Base-by-base conservation (phyloP, 2,113 vertebrate genomes). In the Diglossa brunneiventris region DNA sequence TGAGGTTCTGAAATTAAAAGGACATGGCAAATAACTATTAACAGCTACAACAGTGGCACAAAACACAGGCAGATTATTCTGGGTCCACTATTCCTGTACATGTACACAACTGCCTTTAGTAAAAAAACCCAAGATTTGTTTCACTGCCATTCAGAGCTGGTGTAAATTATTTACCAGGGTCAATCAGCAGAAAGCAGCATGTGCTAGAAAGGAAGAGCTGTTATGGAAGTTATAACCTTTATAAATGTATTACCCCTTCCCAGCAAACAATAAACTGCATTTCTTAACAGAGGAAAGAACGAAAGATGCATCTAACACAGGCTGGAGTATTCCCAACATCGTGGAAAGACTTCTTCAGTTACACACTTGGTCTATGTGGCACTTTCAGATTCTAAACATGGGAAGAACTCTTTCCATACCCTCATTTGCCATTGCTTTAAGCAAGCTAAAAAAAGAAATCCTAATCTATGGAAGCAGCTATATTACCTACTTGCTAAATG, bases 1-100 rank as follows among this genome's bases (percentile, higher is more conserved):
- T 23, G 39, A 90, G 55, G 76, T 92, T 97, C 98, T 98, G 97
- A 93, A 98, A 98, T 92, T 39, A 94, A 83, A 97, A 93, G 82
- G 73, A 94, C 49, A 77, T 15, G 52, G 64, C 49, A 95, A 92
- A 91, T 47, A 94, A 78, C 58, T 37, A 47, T 95, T 87, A 92
- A 66, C 23, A 88, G 13, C 30, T 67, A 23, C 30, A 70, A 41
- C 7, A 82, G 33, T 5, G 56, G 56, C 59, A 94, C 27, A 87
- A 74, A 84, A 27, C n/a, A 63, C 1, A 61, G 15, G 56, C 42
- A 64, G n/a, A 26, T 73, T 81, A 87, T 35, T 78, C 73, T 61
- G 68, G 28, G 37, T 28, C 49, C 46, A 31, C 44, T 47, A 41
- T 47, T 82, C 13, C 78, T 79, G 28, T 15, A 85, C 39, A 41